phyloP scores from a whole-genome alignment of 2,113 vertebrate genomes.

The Piprites chloris region DNA sequence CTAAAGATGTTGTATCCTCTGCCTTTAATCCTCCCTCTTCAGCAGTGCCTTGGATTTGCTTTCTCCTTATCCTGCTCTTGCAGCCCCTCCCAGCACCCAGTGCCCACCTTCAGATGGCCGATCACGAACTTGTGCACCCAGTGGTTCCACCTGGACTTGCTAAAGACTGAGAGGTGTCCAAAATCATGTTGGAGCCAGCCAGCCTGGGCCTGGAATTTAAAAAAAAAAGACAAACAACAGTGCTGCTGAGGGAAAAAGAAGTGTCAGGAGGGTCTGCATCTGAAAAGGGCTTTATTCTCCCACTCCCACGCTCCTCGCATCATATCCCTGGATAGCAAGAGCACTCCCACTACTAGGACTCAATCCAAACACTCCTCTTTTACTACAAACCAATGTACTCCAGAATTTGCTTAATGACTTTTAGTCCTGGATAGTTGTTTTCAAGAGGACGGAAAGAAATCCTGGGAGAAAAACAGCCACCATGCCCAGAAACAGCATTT shows the following conservation, averaged over 20 bases:
- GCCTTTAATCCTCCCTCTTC: neutral
- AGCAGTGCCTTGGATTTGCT: neutral
- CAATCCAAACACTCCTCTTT: neutral
- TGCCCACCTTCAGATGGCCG: constrained; percentile 80
- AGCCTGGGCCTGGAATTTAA: constrained; percentile 72
- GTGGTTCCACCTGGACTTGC: constrained; percentile 80
- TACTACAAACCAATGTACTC: neutral
- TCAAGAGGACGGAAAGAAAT: neutral
- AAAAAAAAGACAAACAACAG: neutral
- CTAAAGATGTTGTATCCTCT: neutral
- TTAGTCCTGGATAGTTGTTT: neutral
- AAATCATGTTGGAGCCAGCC: constrained; percentile 87
- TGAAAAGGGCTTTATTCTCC: neutral
- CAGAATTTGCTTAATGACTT: neutral
- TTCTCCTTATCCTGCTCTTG: neutral
- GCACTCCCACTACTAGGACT: neutral
- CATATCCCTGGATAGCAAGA: neutral
- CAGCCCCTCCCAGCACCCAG: neutral
- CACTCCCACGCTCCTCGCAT: neutral
- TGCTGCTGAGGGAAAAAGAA: neutral
- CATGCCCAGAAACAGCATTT: neutral
- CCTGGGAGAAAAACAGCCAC: neutral
- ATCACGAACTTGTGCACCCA: constrained; percentile 81
- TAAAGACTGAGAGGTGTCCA: constrained; percentile 81
- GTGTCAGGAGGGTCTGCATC: neutral